Evolutionary conservation across 2,888 invertebrate genomes (phyloP).

Genomic region (Melanostoma scalare): DNA sequence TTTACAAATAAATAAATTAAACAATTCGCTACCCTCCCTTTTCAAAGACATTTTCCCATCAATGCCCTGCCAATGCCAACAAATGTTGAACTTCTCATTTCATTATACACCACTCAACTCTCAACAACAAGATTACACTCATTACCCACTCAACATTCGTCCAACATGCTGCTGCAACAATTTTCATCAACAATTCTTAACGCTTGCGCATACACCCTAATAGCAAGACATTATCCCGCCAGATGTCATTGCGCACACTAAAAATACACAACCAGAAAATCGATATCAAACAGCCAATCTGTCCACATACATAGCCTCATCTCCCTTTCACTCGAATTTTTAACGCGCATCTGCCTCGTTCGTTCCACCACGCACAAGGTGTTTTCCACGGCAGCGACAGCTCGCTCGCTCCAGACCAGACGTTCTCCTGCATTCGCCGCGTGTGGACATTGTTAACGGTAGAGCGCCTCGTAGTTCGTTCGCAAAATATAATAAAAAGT

Average conservation of each 20-base stretch:
- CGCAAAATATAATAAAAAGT: constrained; percentile 36
- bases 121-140: too few relatives aligned
- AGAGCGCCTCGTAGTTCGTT: constrained; percentile 67
- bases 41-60: too few relatives aligned
- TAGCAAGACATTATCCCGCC: constrained; percentile 3
- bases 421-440: constrained; percentile 73
- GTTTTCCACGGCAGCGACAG: constrained; percentile 72
- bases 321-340: constrained; percentile 41
- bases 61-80: too few relatives aligned
- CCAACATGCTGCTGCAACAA: constrained; percentile 44
- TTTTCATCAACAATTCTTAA: constrained; percentile 43
- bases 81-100: too few relatives aligned
- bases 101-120: too few relatives aligned
- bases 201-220: constrained; percentile 53
- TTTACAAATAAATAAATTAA: too few relatives aligned
- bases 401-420: constrained; percentile 72
- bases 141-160: neutral
- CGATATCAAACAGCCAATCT: constrained; percentile 62
- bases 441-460: constrained; percentile 70
- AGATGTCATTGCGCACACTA: constrained; percentile 49
- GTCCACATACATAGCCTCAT: constrained; percentile 53
- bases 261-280: constrained; percentile 58
- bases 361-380: constrained; percentile 69
- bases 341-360: constrained; percentile 55
- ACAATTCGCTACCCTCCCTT: too few relatives aligned